These are phyloP conservation scores for Orthonychiurus folsomi DNA, from an alignment of 2,888 invertebrate genomes.

Conservation along the genomic window DNA sequence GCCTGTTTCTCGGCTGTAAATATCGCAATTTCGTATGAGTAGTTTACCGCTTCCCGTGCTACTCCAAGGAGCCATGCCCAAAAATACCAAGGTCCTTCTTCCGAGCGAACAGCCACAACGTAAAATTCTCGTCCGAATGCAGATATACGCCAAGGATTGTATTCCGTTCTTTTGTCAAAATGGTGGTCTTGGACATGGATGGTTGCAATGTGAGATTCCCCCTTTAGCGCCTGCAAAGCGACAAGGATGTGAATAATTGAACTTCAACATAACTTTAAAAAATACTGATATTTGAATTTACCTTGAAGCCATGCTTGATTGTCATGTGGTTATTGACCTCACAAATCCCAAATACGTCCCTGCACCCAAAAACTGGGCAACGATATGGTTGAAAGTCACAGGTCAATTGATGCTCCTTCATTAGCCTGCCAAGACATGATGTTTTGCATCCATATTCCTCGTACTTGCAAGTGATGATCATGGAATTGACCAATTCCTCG, in stretches of 20 bases:
- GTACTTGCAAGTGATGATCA: slow-evolving; percentile 22
- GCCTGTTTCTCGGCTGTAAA: slow-evolving; percentile 17
- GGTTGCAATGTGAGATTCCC: slow-evolving; percentile 20
- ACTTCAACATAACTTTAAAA: neutral
- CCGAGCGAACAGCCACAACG: slow-evolving; percentile 15
- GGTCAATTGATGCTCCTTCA: slow-evolving; percentile 20
- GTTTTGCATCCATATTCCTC: slow-evolving; percentile 22
- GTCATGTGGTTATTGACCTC: slow-evolving; percentile 21
- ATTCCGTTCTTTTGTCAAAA: slow-evolving; percentile 23
- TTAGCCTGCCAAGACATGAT: slow-evolving; percentile 17
- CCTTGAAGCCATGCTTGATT: slow-evolving; percentile 21
- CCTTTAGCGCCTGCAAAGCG: slow-evolving; percentile 15
- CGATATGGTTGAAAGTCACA: slow-evolving; percentile 23
- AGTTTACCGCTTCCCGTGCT: slow-evolving; percentile 18
- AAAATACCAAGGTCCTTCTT: slow-evolving; percentile 21
- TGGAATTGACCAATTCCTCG: slow-evolving; percentile 24
- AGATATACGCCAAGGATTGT: slow-evolving; percentile 22
- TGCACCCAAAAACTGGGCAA: slow-evolving; percentile 21
- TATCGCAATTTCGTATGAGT: slow-evolving; percentile 18
- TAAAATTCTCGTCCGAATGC: slow-evolving; percentile 19
- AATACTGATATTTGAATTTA: slow-evolving; percentile 6
- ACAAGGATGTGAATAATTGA: neutral
- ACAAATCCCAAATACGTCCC: slow-evolving; percentile 19
- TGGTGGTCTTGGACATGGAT: slow-evolving; percentile 21
- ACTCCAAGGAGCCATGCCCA: slow-evolving; percentile 19